Conservation (phyloP, 2,888 invertebrate genomes). For the Drosophila helvetica region DNA sequence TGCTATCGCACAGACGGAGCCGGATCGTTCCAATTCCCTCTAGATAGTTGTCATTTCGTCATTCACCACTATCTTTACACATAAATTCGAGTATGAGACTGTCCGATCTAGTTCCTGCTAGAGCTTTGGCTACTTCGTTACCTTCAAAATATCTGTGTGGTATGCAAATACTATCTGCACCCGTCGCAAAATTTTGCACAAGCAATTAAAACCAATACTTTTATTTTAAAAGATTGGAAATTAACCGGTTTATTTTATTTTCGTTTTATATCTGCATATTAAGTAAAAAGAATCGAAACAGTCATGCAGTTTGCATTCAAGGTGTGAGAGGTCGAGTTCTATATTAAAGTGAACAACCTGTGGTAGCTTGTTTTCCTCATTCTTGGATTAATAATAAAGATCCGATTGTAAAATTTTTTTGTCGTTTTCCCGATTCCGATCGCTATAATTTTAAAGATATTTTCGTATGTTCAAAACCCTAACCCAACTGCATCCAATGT, state of each 20-base stretch:
- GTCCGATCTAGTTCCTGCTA: not conserved
- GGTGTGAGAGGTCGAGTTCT: not conserved
- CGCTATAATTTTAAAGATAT: too few species aligned
- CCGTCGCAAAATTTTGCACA: too few species aligned
- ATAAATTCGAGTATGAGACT: not conserved
- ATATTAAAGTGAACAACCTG: not conserved
- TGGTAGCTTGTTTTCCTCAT: too few species aligned
- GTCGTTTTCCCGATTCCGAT: too few species aligned
- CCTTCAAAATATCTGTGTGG: not conserved
- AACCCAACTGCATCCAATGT: too few species aligned
- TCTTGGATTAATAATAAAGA: too few species aligned
- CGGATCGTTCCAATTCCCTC: constrained; percentile 38
- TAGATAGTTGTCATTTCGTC: constrained; percentile 6
- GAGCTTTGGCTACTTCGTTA: not conserved
- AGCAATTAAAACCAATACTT: too few species aligned
- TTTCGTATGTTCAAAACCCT: too few species aligned
- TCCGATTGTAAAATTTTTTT: too few species aligned
- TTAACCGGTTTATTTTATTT: not conserved
- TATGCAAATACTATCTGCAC: too few species aligned
- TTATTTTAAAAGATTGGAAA: too few species aligned
- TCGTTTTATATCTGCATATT: too few species aligned
- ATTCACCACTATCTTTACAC: not conserved
- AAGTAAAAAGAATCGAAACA: not conserved
- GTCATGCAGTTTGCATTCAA: not conserved
- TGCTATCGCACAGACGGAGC: constrained; percentile 1